These are phyloP conservation scores for Micrasema longulum DNA, from an alignment of 1,140 invertebrate genomes.

Conservation along the genomic window DNA sequence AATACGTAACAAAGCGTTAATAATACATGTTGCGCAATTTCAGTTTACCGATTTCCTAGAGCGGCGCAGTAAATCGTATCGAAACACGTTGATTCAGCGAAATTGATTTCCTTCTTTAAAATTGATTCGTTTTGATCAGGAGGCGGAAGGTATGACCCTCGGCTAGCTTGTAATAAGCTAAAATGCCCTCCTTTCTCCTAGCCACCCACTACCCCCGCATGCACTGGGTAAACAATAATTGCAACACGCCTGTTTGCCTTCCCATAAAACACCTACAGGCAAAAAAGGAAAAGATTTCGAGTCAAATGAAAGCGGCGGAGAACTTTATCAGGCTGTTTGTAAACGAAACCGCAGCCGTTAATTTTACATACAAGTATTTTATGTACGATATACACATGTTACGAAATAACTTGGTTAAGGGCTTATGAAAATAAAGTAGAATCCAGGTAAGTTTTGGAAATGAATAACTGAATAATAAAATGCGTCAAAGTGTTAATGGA, in stretches of 20 bases:
- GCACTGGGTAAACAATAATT: conserved; percentile 47
- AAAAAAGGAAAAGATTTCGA: conserved; percentile 7
- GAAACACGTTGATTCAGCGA: conserved; percentile 4
- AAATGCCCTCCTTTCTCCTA: neutral
- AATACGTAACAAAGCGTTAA: too few relatives aligned
- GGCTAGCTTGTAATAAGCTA: conserved; percentile 20
- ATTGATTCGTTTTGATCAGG: conserved; percentile 30
- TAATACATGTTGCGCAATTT: too few relatives aligned
- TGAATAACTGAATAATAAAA: too few relatives aligned
- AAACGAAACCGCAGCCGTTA: neutral
- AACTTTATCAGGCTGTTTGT: neutral
- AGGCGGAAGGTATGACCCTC: conserved; percentile 10
- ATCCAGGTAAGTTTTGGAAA: too few relatives aligned
- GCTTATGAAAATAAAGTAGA: too few relatives aligned
- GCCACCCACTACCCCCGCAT: neutral
- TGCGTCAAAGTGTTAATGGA: too few relatives aligned
- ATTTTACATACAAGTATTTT: too few relatives aligned
- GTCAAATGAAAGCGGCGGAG: conserved; percentile 8
- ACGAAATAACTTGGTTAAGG: neutral
- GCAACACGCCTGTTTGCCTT: conserved; percentile 48
- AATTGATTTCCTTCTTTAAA: conserved; percentile 13
- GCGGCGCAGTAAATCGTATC: neutral
- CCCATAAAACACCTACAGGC: conserved; percentile 47
- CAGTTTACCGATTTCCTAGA: too few relatives aligned
- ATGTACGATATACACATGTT: neutral